phyloP scores from a whole-genome alignment of 2,888 invertebrate genomes.

The Petrolisthes cinctipes region DNA sequence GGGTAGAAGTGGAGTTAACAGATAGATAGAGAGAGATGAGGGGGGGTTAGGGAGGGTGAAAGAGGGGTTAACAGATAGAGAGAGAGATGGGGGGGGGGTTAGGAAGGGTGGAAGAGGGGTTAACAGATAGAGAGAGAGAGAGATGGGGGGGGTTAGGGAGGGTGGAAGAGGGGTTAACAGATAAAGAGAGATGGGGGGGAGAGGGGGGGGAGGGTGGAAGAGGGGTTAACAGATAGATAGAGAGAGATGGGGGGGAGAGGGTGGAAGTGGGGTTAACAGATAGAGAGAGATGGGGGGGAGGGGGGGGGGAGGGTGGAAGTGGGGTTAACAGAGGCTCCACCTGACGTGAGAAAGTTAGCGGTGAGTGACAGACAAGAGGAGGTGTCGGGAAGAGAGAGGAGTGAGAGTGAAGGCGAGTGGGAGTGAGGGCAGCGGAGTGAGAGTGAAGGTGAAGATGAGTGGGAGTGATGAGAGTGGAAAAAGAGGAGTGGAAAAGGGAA shows the following conservation, averaged over 20 bases:
- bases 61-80: no score
- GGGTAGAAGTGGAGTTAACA: no score
- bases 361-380: background rate
- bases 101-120: background rate
- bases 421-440: no score
- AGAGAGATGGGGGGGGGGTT: background rate
- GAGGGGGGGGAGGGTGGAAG: background rate
- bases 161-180: background rate
- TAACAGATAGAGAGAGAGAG: background rate
- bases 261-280: background rate
- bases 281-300: background rate
- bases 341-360: background rate
- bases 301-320: no score
- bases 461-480: no score
- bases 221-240: background rate
- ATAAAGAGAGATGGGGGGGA: background rate
- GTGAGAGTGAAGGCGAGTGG: no score
- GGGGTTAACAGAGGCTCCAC: no score
- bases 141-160: background rate
- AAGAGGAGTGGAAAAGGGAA: no score
- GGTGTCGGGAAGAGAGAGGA: no score
- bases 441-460: no score
- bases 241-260: background rate
- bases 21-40: no score
- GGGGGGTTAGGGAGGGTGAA: no score